These are phyloP conservation scores for Drosophila sp. DNA, from an alignment of 1,140 invertebrate species.

Conservation along the genomic window DNA sequence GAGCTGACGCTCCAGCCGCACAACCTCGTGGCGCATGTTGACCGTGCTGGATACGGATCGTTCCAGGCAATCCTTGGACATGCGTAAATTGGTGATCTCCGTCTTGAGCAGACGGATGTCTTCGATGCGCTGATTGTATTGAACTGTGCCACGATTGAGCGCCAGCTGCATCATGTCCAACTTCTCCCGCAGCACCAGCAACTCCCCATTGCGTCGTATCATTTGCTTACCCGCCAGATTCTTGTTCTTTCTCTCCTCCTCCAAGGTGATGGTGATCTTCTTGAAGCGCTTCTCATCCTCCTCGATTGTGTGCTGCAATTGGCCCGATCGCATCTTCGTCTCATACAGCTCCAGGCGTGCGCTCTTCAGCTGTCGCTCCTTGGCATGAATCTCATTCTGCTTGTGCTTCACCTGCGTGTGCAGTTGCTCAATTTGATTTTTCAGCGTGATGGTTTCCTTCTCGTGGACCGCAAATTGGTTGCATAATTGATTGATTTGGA, in stretches of 20 bases:
- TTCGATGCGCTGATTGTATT: slow-evolving; percentile 89
- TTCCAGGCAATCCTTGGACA: slow-evolving; percentile 87
- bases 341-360: slow-evolving; percentile 86
- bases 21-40: slow-evolving; percentile 88
- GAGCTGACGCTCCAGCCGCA: slow-evolving; percentile 90
- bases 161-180: slow-evolving; percentile 89
- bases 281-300: slow-evolving; percentile 86
- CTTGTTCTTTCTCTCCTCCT: slow-evolving; percentile 87
- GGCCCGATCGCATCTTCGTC: slow-evolving; percentile 85
- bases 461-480: slow-evolving; percentile 40
- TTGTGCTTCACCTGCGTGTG: slow-evolving; percentile 89
- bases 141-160: slow-evolving; percentile 87
- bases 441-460: slow-evolving; percentile 37
- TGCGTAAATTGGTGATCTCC: slow-evolving; percentile 89
- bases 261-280: slow-evolving; percentile 87
- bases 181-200: slow-evolving; percentile 89
- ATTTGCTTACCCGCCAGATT: slow-evolving; percentile 90
- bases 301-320: slow-evolving; percentile 74
- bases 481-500: slow-evolving; percentile 63
- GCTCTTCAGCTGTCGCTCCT: slow-evolving; percentile 78
- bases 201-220: slow-evolving; percentile 90
- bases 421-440: slow-evolving; percentile 86
- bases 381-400: slow-evolving; percentile 85
- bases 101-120: slow-evolving; percentile 91
- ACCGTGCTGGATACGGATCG: slow-evolving; percentile 87